phyloP scores from a whole-genome alignment of 2,113 vertebrate species.

The Ophthalmolycus amberensis region DNA sequence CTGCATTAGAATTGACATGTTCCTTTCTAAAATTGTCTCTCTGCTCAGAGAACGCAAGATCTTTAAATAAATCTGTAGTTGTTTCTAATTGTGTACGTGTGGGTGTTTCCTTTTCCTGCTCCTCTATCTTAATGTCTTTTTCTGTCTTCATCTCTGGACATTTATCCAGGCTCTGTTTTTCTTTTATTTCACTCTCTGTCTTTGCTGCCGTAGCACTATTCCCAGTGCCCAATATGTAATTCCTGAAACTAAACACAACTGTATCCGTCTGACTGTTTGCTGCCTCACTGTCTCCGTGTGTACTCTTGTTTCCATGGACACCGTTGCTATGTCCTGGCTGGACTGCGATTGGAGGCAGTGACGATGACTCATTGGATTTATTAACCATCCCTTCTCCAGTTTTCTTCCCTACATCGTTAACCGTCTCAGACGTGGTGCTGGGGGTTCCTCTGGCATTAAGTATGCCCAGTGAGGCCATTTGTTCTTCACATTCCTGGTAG shows the following conservation, averaged over 20 bases:
- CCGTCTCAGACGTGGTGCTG: slow-evolving; percentile 24
- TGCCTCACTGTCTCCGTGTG: slow-evolving; percentile 74
- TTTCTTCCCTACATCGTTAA: slow-evolving; percentile 45
- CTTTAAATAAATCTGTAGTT: slow-evolving; percentile 23
- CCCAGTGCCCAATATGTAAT: slow-evolving; percentile 76
- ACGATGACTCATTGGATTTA: slow-evolving; percentile 66
- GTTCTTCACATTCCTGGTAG: slow-evolving; percentile 83
- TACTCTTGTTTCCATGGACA: slow-evolving; percentile 72
- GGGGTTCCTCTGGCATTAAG: slow-evolving; percentile 29
- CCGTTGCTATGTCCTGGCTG: slow-evolving; percentile 65
- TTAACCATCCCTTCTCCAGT: slow-evolving; percentile 55
- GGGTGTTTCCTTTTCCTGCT: slow-evolving; percentile 41
- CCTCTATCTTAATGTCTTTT: slow-evolving; percentile 21
- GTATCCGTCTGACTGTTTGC: slow-evolving; percentile 59
- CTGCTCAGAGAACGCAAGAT: slow-evolving; percentile 10
- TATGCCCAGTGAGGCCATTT: slow-evolving; percentile 80
- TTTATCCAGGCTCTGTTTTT: slow-evolving; percentile 20
- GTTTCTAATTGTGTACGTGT: slow-evolving; percentile 22
- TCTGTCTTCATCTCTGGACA: slow-evolving; percentile 26
- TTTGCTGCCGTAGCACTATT: slow-evolving; percentile 20
- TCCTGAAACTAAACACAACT: slow-evolving; percentile 79
- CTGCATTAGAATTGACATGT: slow-evolving; percentile 18
- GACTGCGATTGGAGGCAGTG: slow-evolving; percentile 55
- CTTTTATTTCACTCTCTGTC: slow-evolving; percentile 35
- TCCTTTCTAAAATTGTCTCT: slow-evolving; percentile 24